phyloP scores from a whole-genome alignment of 2,113 vertebrate genomes.

The Nannospalax galili region DNA sequence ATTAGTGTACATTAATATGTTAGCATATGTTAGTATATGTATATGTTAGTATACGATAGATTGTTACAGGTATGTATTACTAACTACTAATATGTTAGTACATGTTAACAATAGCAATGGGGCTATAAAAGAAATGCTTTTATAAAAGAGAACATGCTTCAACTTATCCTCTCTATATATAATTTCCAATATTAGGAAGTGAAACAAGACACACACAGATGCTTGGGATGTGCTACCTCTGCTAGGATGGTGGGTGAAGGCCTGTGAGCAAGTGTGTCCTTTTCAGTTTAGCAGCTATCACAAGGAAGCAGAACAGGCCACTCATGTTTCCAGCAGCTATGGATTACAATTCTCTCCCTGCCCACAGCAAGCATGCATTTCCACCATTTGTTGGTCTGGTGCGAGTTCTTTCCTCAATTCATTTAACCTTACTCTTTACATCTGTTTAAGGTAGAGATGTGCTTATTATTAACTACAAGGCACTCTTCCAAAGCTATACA shows the following conservation, averaged over 20 bases:
- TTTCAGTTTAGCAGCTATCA: background rate
- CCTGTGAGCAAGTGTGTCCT: background rate
- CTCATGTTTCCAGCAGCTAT: background rate
- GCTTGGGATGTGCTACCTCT: background rate
- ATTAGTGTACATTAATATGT: no score
- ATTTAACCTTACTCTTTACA: background rate
- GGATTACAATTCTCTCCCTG: background rate
- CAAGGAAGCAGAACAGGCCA: background rate
- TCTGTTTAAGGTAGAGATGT: background rate
- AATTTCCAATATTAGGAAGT: background rate
- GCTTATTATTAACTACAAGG: background rate
- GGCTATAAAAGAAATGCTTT: background rate
- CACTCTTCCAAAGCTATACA: background rate
- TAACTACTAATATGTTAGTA: no score
- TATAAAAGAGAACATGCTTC: background rate
- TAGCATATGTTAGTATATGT: background rate
- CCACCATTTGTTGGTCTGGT: background rate
- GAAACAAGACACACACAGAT: background rate
- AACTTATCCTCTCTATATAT: background rate
- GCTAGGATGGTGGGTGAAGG: background rate
- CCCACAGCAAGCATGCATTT: background rate
- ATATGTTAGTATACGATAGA: background rate
- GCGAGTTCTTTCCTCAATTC: background rate
- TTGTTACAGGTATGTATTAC: background rate
- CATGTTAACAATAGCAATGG: background rate